Conservation (phyloP, 92 coral and sea anemone species). For the Heliopora coerulea region DNA sequence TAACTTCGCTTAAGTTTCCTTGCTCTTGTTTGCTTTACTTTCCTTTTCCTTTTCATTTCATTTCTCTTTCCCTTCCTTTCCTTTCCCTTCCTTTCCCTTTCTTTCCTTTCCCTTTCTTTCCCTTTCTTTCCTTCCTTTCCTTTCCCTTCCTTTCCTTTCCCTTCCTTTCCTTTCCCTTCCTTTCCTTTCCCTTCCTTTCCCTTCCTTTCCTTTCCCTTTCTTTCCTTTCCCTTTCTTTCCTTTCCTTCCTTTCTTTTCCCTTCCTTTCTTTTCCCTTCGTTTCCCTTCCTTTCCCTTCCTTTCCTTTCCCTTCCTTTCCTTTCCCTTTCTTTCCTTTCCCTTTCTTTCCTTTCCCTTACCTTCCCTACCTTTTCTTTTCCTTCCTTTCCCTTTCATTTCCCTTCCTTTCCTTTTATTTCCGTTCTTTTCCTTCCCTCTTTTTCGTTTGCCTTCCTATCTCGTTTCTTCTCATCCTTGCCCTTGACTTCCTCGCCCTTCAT, state of each 20-base stretch:
- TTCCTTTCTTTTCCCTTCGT: not conserved
- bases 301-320: conserved; percentile 25
- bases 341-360: conserved; percentile 28
- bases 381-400: no score
- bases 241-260: not conserved
- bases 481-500: no score
- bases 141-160: not conserved
- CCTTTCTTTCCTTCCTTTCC: not conserved
- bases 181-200: not conserved
- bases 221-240: not conserved
- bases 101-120: not conserved
- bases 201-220: not conserved
- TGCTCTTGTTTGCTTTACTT: no score
- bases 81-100: not conserved
- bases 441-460: no score
- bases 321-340: no score
- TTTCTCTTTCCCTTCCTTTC: not conserved
- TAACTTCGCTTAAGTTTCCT: no score
- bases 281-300: not conserved
- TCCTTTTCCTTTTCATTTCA: no score
- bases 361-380: no score
- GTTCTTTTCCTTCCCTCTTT: no score
- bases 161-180: not conserved
- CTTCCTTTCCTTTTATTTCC: no score
- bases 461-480: no score